phyloP scores from a whole-genome alignment of 1,140 invertebrate species.

The Oedothorax gibbosus region DNA sequence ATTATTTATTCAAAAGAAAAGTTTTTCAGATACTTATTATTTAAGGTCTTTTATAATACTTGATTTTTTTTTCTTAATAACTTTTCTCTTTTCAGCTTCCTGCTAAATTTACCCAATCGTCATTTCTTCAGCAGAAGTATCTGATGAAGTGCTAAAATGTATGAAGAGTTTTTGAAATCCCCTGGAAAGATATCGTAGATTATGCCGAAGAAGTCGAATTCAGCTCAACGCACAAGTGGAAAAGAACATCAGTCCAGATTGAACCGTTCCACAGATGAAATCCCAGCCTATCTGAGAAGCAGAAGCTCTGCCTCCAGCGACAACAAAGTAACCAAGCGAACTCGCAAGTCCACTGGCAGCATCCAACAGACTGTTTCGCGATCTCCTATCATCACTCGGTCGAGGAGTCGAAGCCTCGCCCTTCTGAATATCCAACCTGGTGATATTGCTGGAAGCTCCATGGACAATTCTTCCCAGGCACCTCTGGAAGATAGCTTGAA shows the following conservation, averaged over 20 bases:
- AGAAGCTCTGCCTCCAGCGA: neutral
- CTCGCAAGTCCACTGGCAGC: neutral
- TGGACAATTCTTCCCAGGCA: constrained; percentile 41
- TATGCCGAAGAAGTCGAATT: constrained; percentile 46
- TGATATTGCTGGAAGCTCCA: constrained; percentile 31
- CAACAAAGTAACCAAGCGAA: constrained; percentile 8
- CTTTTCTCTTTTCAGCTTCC: constrained; percentile 27
- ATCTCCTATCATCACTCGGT: constrained; percentile 31
- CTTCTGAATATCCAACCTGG: constrained; percentile 62
- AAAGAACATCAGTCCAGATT: neutral
- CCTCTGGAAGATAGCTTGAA: constrained; percentile 46
- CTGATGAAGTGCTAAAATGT: constrained; percentile 28
- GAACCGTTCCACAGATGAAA: constrained; percentile 8
- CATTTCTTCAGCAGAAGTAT: neutral
- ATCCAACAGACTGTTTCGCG: neutral
- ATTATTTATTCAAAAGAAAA: neutral
- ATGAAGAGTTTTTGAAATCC: constrained; percentile 10
- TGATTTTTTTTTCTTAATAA: neutral
- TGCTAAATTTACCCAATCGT: neutral
- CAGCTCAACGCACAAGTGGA: constrained; percentile 30
- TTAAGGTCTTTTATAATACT: neutral
- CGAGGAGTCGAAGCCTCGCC: constrained; percentile 16
- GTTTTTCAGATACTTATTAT: neutral
- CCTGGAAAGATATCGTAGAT: constrained; percentile 23
- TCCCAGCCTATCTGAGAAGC: neutral